Base-by-base conservation (phyloP, 2,797 vertebrate genomes). In the Scomberomorus guttatus region DNA sequence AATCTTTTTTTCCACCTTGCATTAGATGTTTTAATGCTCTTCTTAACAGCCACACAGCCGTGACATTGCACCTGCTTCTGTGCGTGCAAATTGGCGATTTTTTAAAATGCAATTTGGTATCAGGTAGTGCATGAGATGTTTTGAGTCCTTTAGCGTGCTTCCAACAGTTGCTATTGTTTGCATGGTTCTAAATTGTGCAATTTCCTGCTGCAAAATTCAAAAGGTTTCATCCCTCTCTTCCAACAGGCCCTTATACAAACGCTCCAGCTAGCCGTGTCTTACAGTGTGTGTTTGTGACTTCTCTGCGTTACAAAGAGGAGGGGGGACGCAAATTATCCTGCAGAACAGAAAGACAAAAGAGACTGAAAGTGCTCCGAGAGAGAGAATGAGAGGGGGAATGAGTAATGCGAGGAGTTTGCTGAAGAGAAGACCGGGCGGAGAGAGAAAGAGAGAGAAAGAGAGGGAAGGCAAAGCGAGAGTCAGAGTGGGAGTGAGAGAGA, bases 301-400 rank as follows among this genome's bases (percentile, higher is more conserved):
- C 83, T 88, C 87, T 89, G 77, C 74, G 5, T 81, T 81, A 74
- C 83, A 71, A 82, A 82, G 55, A 72, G n/a, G 42, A 11, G 13
- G 61, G 64, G 58, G 15, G 61, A 15, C 25, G 29, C 87, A 92
- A 89, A 93, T 93, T 78, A 92, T 93, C 81, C 87, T 83, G 86
- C 89, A 89, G 92, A 89, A 90, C 77, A 83, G 81, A 92, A 92
- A 93, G 87, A 92, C 89, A 93, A 93, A 92, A 94, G 93, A 84
- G 86, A 84, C 63, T 32, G 78, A 86, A 92, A 92, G 83, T 79
- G 85, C 86, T 77, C 75, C 1, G 77, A 87, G 87, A 90, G 81
- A 82, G 79, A 48, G 72, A 85, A 72, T 50, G 69, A 73, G 79
- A 87, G 80, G 88, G 92, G 73, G 85, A 87, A 82, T 86, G 91